Conservation (phyloP, 1,140 invertebrate species). For the Ooceraea biroi region DNA sequence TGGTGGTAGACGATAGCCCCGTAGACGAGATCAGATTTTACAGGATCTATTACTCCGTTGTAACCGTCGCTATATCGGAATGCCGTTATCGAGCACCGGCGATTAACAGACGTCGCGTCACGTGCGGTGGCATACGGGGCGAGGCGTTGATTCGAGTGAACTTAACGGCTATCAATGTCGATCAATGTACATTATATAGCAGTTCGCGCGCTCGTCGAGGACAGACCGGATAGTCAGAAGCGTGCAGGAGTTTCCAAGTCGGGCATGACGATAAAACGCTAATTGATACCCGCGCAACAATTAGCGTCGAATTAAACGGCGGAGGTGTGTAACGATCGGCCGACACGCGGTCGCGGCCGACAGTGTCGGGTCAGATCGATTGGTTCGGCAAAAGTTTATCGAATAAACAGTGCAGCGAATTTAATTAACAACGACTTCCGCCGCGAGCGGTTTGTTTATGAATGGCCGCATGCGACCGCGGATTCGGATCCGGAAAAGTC, state of each 20-base stretch:
- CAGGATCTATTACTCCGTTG: neutral
- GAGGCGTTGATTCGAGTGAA: constrained; percentile 49
- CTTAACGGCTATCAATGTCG: constrained; percentile 56
- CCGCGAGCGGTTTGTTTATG: constrained; percentile 59
- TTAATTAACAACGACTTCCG: constrained; percentile 65
- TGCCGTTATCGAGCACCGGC: neutral
- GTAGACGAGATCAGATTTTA: neutral
- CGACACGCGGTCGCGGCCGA: constrained; percentile 35
- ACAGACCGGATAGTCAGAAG: neutral
- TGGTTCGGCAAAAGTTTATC: constrained; percentile 69
- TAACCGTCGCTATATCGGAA: neutral
- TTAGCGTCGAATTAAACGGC: constrained; percentile 55
- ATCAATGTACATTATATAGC: constrained; percentile 38
- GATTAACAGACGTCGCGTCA: constrained; percentile 52
- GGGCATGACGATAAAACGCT: constrained; percentile 54
- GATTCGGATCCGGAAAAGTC: constrained; percentile 40
- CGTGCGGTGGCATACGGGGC: constrained; percentile 32
- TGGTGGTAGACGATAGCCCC: no score
- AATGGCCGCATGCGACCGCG: neutral
- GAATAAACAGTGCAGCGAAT: constrained; percentile 62
- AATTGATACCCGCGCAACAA: constrained; percentile 61
- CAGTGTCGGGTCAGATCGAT: constrained; percentile 11
- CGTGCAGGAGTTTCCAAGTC: constrained; percentile 51
- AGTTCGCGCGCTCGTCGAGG: constrained; percentile 17
- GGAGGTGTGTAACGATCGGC: constrained; percentile 48